Evolutionary conservation across 2,888 invertebrate species (phyloP).

Genomic region (Platypus cylindrus): DNA sequence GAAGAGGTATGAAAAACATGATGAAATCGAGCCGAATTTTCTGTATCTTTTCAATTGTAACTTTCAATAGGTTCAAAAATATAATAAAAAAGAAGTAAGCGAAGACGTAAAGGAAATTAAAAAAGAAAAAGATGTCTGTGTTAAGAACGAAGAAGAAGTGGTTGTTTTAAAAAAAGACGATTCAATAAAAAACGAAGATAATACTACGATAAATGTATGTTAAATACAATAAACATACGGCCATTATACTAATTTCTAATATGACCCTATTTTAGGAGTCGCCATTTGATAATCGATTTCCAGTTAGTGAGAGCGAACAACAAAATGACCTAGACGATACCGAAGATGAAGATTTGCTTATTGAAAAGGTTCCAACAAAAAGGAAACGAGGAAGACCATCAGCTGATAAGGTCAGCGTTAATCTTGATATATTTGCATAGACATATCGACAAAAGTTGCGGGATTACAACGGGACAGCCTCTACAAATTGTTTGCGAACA

Average conservation of each 20-base stretch:
- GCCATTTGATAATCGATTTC: constrained; percentile 21
- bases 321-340: constrained; percentile 12
- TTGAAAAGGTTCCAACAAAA: constrained; percentile 12
- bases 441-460: no score
- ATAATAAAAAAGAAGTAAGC: constrained; percentile 8
- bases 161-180: constrained; percentile 14
- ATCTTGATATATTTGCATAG: no score
- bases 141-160: constrained; percentile 11
- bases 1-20: constrained; percentile 12
- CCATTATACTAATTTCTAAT: no score
- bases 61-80: constrained; percentile 8
- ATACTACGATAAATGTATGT: no score
- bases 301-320: constrained; percentile 18
- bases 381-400: constrained; percentile 10
- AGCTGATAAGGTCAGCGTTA: no score
- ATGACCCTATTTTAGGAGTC: no score
- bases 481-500: no score
- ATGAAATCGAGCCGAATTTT: not conserved
- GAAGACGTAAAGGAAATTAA: constrained; percentile 9
- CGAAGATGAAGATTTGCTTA: constrained; percentile 16
- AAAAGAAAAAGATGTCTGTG: constrained; percentile 8
- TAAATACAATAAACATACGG: no score
- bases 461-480: no score
- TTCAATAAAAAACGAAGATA: constrained; percentile 12
- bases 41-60: not conserved